A percentile compares a stretch with the other conserved stretches of the same genome.
These are phyloP conservation scores for Spheniscus mendiculus DNA, from an alignment of 2,113 vertebrate genomes.

Conservation along the genomic window DNA sequence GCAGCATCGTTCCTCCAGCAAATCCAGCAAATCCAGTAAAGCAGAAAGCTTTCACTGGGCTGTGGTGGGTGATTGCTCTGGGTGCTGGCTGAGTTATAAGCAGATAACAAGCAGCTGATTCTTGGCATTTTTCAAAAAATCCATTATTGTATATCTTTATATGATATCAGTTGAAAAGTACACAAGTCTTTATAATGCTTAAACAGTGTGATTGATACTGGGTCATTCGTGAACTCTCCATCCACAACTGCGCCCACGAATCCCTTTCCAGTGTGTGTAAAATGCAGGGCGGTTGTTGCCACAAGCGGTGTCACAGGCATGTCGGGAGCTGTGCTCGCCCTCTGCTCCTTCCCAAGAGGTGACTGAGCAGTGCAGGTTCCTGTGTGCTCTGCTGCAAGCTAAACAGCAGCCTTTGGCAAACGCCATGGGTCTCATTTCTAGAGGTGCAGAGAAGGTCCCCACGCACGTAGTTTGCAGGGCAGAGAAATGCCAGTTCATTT, in stretches of 20 bases:
- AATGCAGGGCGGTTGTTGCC: fast-evolving
- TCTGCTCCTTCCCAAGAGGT: neutral
- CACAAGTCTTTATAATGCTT: neutral
- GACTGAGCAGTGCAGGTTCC: fast-evolving
- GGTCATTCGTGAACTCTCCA: neutral
- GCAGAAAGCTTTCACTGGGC: neutral
- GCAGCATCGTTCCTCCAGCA: neutral
- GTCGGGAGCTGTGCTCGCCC: neutral
- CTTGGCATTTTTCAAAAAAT: neutral
- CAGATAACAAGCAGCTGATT: neutral
- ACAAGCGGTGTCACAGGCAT: fast-evolving
- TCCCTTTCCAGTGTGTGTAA: neutral
- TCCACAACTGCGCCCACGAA: fast-evolving
- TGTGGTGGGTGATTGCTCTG: neutral
- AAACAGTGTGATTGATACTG: neutral
- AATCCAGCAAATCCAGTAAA: neutral
- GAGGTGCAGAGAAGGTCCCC: neutral
- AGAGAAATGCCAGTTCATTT: fast-evolving
- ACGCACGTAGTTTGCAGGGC: fast-evolving
- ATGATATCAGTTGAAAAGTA: neutral
- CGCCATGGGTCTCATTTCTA: fast-evolving
- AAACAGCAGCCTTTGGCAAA: neutral
- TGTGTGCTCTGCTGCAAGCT: neutral
- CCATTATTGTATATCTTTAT: neutral
- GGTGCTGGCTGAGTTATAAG: neutral